Conservation (phyloP, 1,140 invertebrate genomes). For the Drosophila pruinosa region DNA sequence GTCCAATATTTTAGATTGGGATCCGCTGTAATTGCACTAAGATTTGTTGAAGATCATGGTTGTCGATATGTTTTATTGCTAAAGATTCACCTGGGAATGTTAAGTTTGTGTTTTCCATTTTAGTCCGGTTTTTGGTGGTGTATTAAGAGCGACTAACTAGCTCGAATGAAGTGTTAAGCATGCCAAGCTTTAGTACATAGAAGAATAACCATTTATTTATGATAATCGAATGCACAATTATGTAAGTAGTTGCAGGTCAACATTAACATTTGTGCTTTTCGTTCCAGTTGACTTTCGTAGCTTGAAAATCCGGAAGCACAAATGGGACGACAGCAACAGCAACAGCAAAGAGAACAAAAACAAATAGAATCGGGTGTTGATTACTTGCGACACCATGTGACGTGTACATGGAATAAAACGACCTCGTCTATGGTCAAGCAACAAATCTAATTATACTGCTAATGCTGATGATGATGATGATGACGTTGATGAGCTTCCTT, state of each 20-base stretch:
- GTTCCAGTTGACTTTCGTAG: neutral
- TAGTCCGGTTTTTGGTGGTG: no score
- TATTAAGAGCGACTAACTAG: no score
- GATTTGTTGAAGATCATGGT: no score
- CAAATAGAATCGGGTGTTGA: neutral
- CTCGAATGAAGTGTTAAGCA: no score
- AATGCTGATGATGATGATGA: slow-evolving; percentile 22
- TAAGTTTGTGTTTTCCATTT: no score
- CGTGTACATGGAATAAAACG: slow-evolving; percentile 5
- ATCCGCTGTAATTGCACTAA: slow-evolving; percentile 9
- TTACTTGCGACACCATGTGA: neutral
- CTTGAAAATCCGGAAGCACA: neutral
- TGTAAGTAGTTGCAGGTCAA: neutral
- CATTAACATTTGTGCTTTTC: neutral
- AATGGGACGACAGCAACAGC: no score
- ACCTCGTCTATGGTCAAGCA: slow-evolving; percentile 18
- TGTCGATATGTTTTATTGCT: no score
- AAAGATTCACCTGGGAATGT: slow-evolving; percentile 24
- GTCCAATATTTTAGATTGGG: neutral
- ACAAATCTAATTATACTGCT: slow-evolving; percentile 49
- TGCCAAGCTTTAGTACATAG: no score
- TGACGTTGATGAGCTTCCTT: slow-evolving; percentile 35
- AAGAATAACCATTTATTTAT: no score
- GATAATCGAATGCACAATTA: neutral
- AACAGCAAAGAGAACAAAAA: neutral